Evolutionary conservation across 2,113 vertebrate species (phyloP).

Genomic region (Caracal caracal): DNA sequence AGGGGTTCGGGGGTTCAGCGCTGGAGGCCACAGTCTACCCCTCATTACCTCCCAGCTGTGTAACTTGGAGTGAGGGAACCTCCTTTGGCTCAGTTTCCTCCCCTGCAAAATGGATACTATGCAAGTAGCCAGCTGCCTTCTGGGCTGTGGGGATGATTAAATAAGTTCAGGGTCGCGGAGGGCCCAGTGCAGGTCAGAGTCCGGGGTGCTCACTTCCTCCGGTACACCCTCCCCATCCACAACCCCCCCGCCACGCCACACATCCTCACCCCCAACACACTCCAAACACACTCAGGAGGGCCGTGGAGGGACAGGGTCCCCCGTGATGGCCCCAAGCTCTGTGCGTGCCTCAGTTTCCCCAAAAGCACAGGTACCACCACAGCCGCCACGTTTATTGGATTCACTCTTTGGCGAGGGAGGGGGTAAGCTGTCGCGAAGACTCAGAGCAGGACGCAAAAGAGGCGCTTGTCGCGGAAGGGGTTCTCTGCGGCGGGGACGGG

Average conservation of each 20-base stretch:
- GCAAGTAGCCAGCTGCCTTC: not conserved
- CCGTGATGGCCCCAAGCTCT: not conserved
- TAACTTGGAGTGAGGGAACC: not conserved
- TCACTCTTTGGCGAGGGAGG: not conserved
- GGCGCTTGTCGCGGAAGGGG: conserved; percentile 88
- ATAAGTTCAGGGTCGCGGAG: not conserved
- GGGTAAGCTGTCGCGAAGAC: not conserved
- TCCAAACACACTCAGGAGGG: not conserved
- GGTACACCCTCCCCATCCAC: not conserved
- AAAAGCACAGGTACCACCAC: not conserved
- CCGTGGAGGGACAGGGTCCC: not conserved
- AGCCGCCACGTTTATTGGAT: conserved; percentile 68
- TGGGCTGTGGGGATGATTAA: not conserved
- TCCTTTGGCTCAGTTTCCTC: not conserved
- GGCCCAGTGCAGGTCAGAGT: not conserved
- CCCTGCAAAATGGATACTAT: not conserved
- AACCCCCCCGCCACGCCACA: not conserved
- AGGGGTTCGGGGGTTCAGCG: not conserved
- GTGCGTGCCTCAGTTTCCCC: not conserved
- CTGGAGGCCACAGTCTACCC: not conserved
- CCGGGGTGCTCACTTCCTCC: not conserved
- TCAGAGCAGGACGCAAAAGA: conserved; percentile 92
- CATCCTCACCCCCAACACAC: not conserved
- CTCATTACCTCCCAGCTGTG: not conserved
- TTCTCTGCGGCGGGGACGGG: conserved; percentile 91